A percentile compares a stretch with the other conserved stretches of the same genome.
phyloP scores from a whole-genome alignment of 2,888 invertebrate genomes.

The Cyclophora punctaria region DNA sequence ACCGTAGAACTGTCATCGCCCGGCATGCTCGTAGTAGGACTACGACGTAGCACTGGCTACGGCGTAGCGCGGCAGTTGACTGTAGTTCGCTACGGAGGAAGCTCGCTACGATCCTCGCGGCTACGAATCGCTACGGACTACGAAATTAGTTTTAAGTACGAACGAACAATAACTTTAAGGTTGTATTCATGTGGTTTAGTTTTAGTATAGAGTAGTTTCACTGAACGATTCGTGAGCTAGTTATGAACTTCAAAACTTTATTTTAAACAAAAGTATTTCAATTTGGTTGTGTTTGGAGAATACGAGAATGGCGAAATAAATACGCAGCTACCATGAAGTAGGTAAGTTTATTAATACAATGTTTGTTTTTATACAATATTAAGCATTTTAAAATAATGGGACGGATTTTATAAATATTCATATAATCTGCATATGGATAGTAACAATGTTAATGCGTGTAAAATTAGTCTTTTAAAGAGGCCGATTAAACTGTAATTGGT shows the following conservation, averaged over 20 bases:
- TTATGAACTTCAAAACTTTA: background rate
- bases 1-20: conserved; percentile 1
- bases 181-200: conserved; percentile 2
- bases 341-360: no score
- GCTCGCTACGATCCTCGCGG: conserved; percentile 33
- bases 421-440: no score
- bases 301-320: no score
- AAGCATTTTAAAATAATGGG: no score
- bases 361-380: no score
- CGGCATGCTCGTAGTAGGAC: background rate
- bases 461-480: no score
- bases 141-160: conserved; percentile 7
- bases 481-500: no score
- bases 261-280: background rate
- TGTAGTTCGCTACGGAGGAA: conserved; percentile 42
- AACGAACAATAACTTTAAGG: no score
- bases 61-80: conserved; percentile 53
- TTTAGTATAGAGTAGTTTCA: background rate
- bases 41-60: conserved; percentile 27
- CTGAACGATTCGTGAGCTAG: background rate
- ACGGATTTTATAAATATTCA: no score
- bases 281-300: no score
- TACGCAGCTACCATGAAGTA: no score
- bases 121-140: conserved; percentile 30
- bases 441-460: no score